Evolutionary conservation across 2,888 invertebrate genomes (phyloP).

Genomic region (Branchipolynoe longqiensis): DNA sequence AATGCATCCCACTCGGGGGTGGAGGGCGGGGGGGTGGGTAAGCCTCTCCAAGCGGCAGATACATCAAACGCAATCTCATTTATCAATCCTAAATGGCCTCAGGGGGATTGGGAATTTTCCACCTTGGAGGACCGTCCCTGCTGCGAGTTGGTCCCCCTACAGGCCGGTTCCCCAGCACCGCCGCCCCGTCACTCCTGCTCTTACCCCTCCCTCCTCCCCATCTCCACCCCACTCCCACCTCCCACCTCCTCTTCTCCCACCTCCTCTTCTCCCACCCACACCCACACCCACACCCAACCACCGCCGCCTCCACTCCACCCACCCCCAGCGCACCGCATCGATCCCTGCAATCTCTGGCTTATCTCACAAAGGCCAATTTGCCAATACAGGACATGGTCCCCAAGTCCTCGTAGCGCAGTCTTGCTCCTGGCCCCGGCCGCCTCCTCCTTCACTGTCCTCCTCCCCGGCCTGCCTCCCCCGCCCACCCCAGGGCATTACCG

Average conservation of each 20-base stretch:
- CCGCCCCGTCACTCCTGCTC: not conserved
- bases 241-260: not conserved
- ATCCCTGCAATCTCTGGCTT: slow-evolving; percentile 54
- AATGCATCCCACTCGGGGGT: slow-evolving; percentile 53
- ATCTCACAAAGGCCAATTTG: slow-evolving; percentile 58
- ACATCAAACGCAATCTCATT: slow-evolving; percentile 55
- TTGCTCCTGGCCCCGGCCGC: not conserved
- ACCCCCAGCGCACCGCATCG: slow-evolving; percentile 21
- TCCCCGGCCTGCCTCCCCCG: not conserved
- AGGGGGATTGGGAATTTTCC: slow-evolving; percentile 56
- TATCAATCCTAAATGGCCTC: slow-evolving; percentile 54
- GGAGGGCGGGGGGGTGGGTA: no score
- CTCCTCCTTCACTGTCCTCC: not conserved
- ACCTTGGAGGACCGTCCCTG: slow-evolving; percentile 32
- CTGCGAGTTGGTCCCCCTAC: not conserved
- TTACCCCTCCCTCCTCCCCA: not conserved
- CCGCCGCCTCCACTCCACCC: not conserved
- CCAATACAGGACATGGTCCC: slow-evolving; percentile 53
- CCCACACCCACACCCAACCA: not conserved
- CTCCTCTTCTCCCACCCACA: not conserved
- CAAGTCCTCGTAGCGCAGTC: slow-evolving; percentile 15
- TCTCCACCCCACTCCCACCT: not conserved
- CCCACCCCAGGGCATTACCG: no score
- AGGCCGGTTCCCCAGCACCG: not conserved
- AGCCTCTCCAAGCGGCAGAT: slow-evolving; percentile 53